These are phyloP conservation scores for Cremastinae sp. DNA, from an alignment of 2,888 invertebrate species.

Conservation along the genomic window DNA sequence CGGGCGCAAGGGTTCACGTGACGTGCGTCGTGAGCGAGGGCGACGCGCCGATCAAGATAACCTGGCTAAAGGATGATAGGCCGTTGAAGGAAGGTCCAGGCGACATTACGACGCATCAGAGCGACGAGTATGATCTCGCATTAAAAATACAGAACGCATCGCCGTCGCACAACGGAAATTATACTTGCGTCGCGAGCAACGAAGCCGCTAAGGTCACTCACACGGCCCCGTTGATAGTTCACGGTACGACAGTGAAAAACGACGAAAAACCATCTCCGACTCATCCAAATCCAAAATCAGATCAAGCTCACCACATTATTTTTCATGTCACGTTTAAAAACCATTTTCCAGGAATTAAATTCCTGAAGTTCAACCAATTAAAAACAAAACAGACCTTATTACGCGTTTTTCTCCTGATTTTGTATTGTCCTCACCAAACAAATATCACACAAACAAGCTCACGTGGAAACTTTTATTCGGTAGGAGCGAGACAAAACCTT, in stretches of 20 bases:
- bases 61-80: conserved; percentile 83
- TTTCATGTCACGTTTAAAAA: no score
- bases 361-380: no score
- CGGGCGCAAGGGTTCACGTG: conserved; percentile 80
- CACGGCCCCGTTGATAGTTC: conserved; percentile 81
- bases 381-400: neutral
- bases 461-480: conserved; percentile 18
- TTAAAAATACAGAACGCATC: conserved; percentile 81
- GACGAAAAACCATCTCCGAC: neutral
- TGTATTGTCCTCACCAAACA: conserved; percentile 7
- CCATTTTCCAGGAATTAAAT: no score
- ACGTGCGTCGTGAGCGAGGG: conserved; percentile 82
- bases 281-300: no score
- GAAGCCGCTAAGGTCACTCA: conserved; percentile 79
- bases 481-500: conserved; percentile 7
- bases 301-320: no score
- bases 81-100: conserved; percentile 79
- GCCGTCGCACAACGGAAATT: conserved; percentile 81
- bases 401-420: neutral
- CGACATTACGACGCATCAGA: conserved; percentile 72
- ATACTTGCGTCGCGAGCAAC: conserved; percentile 81
- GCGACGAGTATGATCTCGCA: conserved; percentile 77
- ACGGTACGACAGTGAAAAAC: conserved; percentile 76
- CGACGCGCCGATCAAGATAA: conserved; percentile 82
- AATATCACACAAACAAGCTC: conserved; percentile 11